Percentiles rank a stretch among this genome's conserved stretches.
phyloP scores from a whole-genome alignment of 2,113 vertebrate genomes.

The Sapayoa aenigma region DNA sequence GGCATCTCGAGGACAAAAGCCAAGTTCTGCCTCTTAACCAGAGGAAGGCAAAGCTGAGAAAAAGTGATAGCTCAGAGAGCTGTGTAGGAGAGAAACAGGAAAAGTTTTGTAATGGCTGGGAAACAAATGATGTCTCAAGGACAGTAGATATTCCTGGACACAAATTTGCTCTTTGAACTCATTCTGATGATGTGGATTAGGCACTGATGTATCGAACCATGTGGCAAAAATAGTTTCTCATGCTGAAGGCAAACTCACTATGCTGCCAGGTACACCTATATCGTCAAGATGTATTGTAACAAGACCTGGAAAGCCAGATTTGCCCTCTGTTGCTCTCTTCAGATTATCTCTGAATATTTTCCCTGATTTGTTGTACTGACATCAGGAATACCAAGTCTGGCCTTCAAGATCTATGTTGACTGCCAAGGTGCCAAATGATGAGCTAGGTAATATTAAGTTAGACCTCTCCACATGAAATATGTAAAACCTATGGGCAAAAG shows the following conservation, averaged over 20 bases:
- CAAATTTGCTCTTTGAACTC: background rate
- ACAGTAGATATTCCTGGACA: background rate
- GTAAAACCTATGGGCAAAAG: background rate
- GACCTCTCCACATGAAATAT: background rate
- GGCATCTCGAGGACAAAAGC: background rate
- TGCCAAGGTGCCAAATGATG: background rate
- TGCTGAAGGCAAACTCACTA: background rate
- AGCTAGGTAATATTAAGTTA: background rate
- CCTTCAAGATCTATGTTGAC: background rate
- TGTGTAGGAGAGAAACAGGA: background rate
- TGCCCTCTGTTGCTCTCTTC: background rate
- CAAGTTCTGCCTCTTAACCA: background rate
- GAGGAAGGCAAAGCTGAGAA: background rate
- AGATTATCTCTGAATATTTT: background rate
- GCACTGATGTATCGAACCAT: fast-evolving
- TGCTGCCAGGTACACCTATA: too few relatives aligned
- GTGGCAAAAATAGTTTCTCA: background rate
- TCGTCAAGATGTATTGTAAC: background rate
- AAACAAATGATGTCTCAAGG: background rate
- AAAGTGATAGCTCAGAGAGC: background rate
- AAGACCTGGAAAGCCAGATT: background rate
- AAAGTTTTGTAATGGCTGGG: background rate
- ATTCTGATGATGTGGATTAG: background rate
- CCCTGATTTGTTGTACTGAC: background rate
- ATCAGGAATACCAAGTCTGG: background rate